Percentiles rank a stretch among this genome's conserved stretches.
Evolutionary conservation across 2,888 invertebrate species (phyloP).

Genomic region (Coleophora flavipennella): DNA sequence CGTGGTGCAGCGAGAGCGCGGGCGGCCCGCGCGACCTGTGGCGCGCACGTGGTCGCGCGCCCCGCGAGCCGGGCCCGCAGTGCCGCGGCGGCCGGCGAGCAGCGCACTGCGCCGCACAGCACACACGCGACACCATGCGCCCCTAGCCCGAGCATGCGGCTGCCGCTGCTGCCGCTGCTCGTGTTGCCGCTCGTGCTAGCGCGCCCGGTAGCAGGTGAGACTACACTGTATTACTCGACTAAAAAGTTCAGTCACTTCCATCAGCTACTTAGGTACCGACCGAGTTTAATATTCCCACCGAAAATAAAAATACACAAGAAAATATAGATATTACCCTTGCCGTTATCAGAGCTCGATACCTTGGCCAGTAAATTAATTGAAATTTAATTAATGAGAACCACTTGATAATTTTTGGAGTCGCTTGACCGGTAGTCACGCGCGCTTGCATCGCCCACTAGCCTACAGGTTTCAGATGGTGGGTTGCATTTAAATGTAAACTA

Average conservation of each 20-base stretch:
- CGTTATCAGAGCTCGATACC: conserved; percentile 4
- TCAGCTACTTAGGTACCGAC: no score
- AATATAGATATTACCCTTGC: not conserved
- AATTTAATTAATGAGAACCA: conserved; percentile 24
- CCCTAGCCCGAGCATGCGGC: conserved; percentile 64
- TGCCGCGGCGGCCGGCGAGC: conserved; percentile 40
- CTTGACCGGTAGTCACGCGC: conserved; percentile 39
- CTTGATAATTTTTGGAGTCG: conserved; percentile 26
- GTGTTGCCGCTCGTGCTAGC: conserved; percentile 65
- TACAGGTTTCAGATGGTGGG: conserved; percentile 16
- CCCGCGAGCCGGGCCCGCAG: conserved; percentile 27
- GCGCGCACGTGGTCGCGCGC: conserved; percentile 27
- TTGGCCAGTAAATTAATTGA: conserved; percentile 22
- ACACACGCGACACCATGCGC: conserved; percentile 58
- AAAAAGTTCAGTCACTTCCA: no score
- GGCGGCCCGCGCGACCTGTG: conserved; percentile 22
- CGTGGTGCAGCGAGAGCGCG: conserved; percentile 27
- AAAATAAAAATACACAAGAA: no score
- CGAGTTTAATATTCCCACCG: no score
- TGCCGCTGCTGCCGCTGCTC: conserved; percentile 64
- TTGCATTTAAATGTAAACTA: conserved; percentile 3
- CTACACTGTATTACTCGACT: not conserved
- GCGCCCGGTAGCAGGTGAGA: conserved; percentile 64
- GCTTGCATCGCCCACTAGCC: conserved; percentile 20
- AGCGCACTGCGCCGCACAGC: conserved; percentile 49